Evolutionary conservation across 1,140 invertebrate genomes (phyloP), one percentile per base, ranked within the genome.

Genomic region (Sogatella furcifera): DNA sequence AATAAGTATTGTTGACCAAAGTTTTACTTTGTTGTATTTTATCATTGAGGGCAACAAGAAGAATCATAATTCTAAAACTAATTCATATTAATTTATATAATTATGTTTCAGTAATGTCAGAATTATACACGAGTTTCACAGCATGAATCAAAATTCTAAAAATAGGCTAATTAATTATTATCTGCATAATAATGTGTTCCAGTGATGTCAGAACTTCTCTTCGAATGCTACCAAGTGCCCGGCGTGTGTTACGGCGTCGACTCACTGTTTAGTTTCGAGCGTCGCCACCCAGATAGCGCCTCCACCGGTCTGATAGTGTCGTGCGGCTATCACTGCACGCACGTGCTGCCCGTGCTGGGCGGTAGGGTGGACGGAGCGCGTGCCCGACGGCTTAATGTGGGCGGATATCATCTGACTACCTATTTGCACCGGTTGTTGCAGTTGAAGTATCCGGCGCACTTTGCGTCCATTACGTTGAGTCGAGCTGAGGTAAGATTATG

Each of bases 181-280:
- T n/a, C n/a, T n/a, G n/a, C n/a, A n/a, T n/a, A n/a, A n/a, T n/a
- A n/a, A 5, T 31, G 53, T 3, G 52, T 68, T 67, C 59, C 63
- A 66, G 92, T 91, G 64, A 96, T 97, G 92, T 92, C 88, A 28
- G 94, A 97, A 73, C 76, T 97, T 42, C 74, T 97, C 46, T 97
- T 97, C 77, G 95, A 97, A 76, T 94, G 90, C 68, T 97, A 97
- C 70, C 82, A 85, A 58, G 80, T 97, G 11, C 92, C 93, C 49
- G 81, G 83, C 8, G 78, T 97, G 14, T 81, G 83, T 52, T 96
- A 95, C 74, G 92, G 92, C 31, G 81, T 96, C 11, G 95, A 97
- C 74, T 83, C 85, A 3, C 66, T 97, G 31, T 92, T 90, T 70
- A 90, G 90, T 64, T 86, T 88, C 69, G 1, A 5, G 3, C 9